Evolutionary conservation across 2,888 invertebrate genomes (phyloP), one percentile per base, ranked within the genome.

Genomic region (Luffia ferchaultella): DNA sequence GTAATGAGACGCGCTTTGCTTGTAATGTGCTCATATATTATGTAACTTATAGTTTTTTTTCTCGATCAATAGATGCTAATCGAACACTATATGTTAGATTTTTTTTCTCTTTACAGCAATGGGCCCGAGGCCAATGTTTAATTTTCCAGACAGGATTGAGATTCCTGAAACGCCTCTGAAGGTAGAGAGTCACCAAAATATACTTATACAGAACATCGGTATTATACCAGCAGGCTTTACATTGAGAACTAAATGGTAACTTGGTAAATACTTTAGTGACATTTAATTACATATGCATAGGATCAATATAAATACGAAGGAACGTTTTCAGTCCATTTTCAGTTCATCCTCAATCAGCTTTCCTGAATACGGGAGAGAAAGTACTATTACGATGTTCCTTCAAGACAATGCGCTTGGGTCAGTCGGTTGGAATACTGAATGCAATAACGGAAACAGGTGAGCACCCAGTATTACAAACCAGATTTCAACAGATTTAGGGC

Each of bases 241-340:
- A 12, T 55, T 82, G 19, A 56, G 52, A 9, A 67, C 73, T 1
- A 73, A 56, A 70, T 67, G 76, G 83, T 83, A 64, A 56, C 52
- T n/a, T n/a, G n/a, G n/a, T n/a, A n/a, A n/a, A n/a, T n/a, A n/a
- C n/a, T n/a, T n/a, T n/a, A n/a, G n/a, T n/a, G n/a, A n/a, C n/a
- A n/a, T n/a, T n/a, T n/a, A n/a, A n/a, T n/a, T n/a, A n/a, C n/a
- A n/a, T n/a, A n/a, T n/a, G n/a, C n/a, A n/a, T n/a, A n/a, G n/a
- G n/a, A n/a, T n/a, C n/a, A n/a, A n/a, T n/a, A n/a, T n/a, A n/a
- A n/a, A n/a, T n/a, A n/a, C n/a, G n/a, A n/a, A n/a, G n/a, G n/a
- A n/a, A n/a, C n/a, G n/a, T 46, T 73, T 67, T 30, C 62, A 83
- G 83, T 53, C 85, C 86, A 15, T 89, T 88, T 67, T 73, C 73